Conservation (phyloP, 2,888 invertebrate species). For the Volucella inflata region DNA sequence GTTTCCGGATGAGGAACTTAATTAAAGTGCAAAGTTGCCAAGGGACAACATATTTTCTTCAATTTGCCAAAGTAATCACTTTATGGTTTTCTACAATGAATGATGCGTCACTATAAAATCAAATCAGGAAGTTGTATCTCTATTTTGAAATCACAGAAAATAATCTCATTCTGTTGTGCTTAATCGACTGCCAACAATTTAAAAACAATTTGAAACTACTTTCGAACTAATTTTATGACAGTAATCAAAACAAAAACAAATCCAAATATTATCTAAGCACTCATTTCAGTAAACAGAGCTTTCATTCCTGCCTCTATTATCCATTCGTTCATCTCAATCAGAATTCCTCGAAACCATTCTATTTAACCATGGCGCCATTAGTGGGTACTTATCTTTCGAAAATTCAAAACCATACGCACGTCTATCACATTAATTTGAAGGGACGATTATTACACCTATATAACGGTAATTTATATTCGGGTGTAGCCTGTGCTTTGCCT, state of each 20-base stretch:
- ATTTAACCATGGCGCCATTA: constrained; percentile 25
- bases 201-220: not conserved
- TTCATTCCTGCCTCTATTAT: not conserved
- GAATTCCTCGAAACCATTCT: constrained; percentile 10
- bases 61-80: not conserved
- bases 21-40: constrained; percentile 1
- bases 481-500: not conserved
- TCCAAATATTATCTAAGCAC: not conserved
- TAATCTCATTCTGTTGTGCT: not conserved
- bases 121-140: not conserved
- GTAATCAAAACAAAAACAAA: too few species aligned
- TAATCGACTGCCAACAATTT: not conserved
- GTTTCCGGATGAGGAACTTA: constrained; percentile 13
- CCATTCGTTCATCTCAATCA: constrained; percentile 50
- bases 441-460: constrained; percentile 48
- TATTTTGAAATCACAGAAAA: not conserved
- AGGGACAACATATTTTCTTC: constrained; percentile 7
- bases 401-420: constrained; percentile 49
- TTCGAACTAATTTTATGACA: too few species aligned
- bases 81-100: not conserved
- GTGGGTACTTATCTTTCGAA: constrained; percentile 33
- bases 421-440: constrained; percentile 62
- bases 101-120: not conserved
- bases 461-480: constrained; percentile 58
- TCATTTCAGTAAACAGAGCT: not conserved